Evolutionary conservation across 1,140 invertebrate species (phyloP).

Genomic region (Muscidifurax raptorellus): DNA sequence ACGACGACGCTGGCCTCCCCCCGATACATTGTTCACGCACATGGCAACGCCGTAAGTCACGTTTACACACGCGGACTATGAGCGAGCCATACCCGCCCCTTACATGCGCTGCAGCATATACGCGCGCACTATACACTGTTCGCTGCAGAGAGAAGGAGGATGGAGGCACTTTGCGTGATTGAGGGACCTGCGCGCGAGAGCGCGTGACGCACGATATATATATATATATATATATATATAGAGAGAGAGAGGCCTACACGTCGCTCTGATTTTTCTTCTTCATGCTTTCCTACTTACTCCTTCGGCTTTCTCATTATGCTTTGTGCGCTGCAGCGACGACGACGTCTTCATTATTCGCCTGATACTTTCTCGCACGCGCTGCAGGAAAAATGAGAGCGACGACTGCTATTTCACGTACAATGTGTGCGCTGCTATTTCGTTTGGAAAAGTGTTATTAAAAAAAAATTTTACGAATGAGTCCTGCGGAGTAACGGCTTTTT

Average conservation of each 20-base stretch:
- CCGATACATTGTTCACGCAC: slow-evolving; percentile 7
- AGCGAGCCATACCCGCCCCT: neutral
- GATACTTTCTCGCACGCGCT: neutral
- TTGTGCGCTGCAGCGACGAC: neutral
- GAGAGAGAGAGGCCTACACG: neutral
- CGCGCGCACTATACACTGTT: neutral
- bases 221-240: slow-evolving; percentile 10
- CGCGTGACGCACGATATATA: slow-evolving; percentile 55
- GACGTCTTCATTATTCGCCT: neutral
- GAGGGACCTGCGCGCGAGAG: slow-evolving; percentile 55
- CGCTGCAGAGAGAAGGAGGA: slow-evolving; percentile 45
- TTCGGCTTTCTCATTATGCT: neutral
- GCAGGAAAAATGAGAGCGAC: neutral
- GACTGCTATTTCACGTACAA: too few relatives aligned
- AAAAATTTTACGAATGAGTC: too few relatives aligned
- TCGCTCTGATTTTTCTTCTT: slow-evolving; percentile 55
- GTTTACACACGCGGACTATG: slow-evolving; percentile 6
- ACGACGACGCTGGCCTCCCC: neutral
- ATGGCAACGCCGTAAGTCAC: neutral
- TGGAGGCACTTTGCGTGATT: slow-evolving; percentile 69
- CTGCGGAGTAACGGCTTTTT: too few relatives aligned
- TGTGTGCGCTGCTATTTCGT: too few relatives aligned
- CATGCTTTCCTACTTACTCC: neutral
- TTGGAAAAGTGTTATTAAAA: too few relatives aligned
- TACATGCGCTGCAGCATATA: neutral